phyloP scores from a whole-genome alignment of 2,888 invertebrate species.

The Dysmachus trigonus region DNA sequence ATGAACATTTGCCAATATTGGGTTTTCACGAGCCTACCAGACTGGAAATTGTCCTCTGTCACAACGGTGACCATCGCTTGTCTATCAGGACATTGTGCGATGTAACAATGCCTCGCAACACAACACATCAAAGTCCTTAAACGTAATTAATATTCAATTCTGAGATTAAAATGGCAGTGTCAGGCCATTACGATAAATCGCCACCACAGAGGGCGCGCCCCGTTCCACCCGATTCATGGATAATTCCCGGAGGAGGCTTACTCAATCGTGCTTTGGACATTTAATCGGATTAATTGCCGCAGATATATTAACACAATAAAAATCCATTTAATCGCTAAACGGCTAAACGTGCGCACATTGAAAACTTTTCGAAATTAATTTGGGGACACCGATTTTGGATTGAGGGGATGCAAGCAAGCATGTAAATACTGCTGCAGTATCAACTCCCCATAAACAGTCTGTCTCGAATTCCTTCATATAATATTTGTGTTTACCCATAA shows the following conservation, averaged over 20 bases:
- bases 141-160: neutral
- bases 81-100: neutral
- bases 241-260: neutral
- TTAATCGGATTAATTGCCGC: neutral
- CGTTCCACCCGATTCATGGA: neutral
- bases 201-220: neutral
- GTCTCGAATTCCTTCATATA: neutral
- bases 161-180: neutral
- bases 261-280: neutral
- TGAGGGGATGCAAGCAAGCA: neutral
- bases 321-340: neutral
- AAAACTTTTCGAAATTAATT: neutral
- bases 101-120: neutral
- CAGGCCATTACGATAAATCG: neutral
- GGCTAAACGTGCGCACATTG: neutral
- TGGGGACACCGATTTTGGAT: neutral
- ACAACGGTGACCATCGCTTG: neutral
- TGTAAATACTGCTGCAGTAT: neutral
- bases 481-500: neutral
- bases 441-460: neutral
- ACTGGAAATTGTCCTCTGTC: conserved; percentile 18
- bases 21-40: neutral
- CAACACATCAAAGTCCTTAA: neutral
- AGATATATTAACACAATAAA: neutral
- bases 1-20: neutral